These are phyloP conservation scores for Leptocoma aspasia DNA, from an alignment of 2,113 vertebrate genomes.

Conservation along the genomic window DNA sequence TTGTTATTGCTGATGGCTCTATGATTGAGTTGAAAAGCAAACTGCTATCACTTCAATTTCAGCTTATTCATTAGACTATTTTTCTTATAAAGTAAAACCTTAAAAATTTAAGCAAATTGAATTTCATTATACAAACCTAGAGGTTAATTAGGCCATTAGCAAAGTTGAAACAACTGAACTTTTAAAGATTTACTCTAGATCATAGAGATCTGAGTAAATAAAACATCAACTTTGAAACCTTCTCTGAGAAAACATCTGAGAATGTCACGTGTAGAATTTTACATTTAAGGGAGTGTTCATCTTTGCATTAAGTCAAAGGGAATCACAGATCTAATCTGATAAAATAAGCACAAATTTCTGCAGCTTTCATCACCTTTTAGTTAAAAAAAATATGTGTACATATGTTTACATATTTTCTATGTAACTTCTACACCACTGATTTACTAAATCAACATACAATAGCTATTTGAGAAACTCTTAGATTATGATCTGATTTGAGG, in stretches of 20 bases:
- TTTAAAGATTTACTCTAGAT: neutral
- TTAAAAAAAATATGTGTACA: neutral
- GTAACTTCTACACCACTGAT: neutral
- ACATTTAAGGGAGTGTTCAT: neutral
- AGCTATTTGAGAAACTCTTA: neutral
- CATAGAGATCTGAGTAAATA: neutral
- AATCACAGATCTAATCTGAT: neutral
- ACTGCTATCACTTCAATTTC: neutral
- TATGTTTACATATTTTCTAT: neutral
- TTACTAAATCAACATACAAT: neutral
- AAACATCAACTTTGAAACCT: neutral
- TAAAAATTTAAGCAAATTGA: neutral
- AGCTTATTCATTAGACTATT: neutral
- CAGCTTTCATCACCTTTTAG: neutral
- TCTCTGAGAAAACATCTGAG: neutral
- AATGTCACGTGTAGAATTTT: neutral
- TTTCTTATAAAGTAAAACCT: neutral
- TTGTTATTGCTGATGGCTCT: neutral
- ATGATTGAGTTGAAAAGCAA: neutral
- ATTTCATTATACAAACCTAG: neutral
- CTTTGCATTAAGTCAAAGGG: neutral
- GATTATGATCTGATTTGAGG: neutral
- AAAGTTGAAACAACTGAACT: neutral
- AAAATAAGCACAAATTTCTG: neutral
- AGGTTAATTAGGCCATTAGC: neutral